Evolutionary conservation across 2,888 invertebrate species (phyloP), one percentile per base, ranked within the genome.

Genomic region (Hanleya hanleyi): DNA sequence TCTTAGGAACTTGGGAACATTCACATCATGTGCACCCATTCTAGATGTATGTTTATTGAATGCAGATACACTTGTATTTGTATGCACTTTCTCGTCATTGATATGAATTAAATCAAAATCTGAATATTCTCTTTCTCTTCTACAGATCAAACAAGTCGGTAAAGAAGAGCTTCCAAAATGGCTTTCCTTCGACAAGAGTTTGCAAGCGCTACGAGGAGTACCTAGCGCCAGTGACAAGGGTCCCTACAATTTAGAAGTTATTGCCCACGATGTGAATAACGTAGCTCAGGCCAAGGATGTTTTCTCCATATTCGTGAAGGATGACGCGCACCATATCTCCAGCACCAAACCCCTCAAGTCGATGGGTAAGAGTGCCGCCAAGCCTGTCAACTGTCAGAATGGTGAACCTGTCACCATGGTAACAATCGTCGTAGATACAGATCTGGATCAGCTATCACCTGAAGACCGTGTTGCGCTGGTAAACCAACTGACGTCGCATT

Each of bases 131-230:
- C 18, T n/a, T 29, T 5, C 18, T 15, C 70, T 74, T 66, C 70
- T 33, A 67, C n/a, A n/a, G n/a, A n/a, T n/a, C n/a, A n/a, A n/a
- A n/a, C n/a, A n/a, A n/a, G n/a, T 79, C n/a, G 84, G 82, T 5
- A 83, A 82, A 61, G 70, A 75, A 22, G 67, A 61, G 5, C 83
- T 91, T 7, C 91, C 91, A 15, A 68, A 76, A 3, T 91, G 91
- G 91, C 76, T 91, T 83, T 92, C 93, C 78, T 95, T 95, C 91
- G 94, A 95, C 90, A 92, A 93, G 70, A 92, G 92, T 69, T 93
- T 93, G 77, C 94, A 94, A n/a, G 92, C 94, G 71, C 93, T 96
- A 86, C 93, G 94, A 89, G 96, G 96, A 26, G 93, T 96, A 70
- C 95, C 96, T 0, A 80, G 84, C 4, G 83, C 86, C 47, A 65